A percentile compares a stretch with the other conserved stretches of the same genome.
These are phyloP conservation scores for Heteromyza rotundicornis DNA, from an alignment of 2,888 invertebrate species.

Conservation along the genomic window DNA sequence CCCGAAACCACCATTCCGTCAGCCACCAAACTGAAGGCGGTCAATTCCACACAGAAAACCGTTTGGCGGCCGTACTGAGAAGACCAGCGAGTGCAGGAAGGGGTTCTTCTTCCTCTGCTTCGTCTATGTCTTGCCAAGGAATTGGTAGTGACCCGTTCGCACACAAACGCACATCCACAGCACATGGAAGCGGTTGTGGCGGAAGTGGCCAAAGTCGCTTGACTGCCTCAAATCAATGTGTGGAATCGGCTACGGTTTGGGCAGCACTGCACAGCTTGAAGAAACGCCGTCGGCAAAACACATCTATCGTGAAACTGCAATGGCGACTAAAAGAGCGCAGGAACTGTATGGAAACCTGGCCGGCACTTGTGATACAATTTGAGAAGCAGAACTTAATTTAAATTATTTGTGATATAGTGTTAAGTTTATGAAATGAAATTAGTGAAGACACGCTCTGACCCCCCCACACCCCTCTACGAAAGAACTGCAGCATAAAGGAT, in stretches of 20 bases:
- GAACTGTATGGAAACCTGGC: background rate
- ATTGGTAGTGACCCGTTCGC: conserved; percentile 18
- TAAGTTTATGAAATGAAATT: conserved; percentile 41
- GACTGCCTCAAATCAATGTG: no score
- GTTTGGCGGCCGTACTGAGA: conserved; percentile 77
- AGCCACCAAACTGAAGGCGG: conserved; percentile 69
- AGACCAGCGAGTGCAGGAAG: conserved; percentile 22
- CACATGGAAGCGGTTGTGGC: conserved; percentile 18
- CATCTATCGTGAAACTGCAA: no score
- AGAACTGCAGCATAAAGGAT: conserved; percentile 9
- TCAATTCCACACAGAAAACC: conserved; percentile 67
- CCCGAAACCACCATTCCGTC: conserved; percentile 58
- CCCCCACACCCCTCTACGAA: conserved; percentile 4
- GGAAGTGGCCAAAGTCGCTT: background rate
- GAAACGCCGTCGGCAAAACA: conserved; percentile 34
- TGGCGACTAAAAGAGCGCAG: background rate
- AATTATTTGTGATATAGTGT: conserved; percentile 55
- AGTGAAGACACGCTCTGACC: conserved; percentile 20
- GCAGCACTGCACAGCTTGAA: background rate
- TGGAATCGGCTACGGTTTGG: background rate
- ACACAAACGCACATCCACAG: conserved; percentile 23
- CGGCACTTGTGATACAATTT: conserved; percentile 17
- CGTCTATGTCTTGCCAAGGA: conserved; percentile 24
- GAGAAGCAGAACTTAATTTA: conserved; percentile 12
- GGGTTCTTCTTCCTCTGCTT: conserved; percentile 23